These are phyloP conservation scores for Limnephilus auricula DNA, from an alignment of 2,888 invertebrate species.

Conservation along the genomic window DNA sequence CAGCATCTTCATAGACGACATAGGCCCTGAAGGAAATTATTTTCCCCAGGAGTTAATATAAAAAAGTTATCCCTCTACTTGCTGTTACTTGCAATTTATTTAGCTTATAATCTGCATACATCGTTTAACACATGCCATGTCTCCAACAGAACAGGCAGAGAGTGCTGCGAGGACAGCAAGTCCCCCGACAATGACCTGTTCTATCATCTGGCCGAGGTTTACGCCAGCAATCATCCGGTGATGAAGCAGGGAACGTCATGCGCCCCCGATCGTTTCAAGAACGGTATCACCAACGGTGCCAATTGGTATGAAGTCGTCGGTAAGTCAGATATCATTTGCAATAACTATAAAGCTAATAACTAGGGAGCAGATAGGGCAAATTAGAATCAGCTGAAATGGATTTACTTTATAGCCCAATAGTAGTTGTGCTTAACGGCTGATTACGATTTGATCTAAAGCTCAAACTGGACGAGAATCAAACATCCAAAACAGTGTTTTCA, in stretches of 20 bases:
- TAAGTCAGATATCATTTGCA: constrained; percentile 67
- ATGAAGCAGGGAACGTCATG: constrained; percentile 89
- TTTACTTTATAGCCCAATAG: no score
- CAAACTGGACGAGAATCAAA: no score
- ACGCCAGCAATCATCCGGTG: constrained; percentile 84
- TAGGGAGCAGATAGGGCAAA: no score
- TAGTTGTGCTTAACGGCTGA: no score
- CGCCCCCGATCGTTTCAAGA: constrained; percentile 83
- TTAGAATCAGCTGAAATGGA: no score
- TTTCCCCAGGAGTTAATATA: no score
- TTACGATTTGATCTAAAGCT: no score
- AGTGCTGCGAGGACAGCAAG: constrained; percentile 85
- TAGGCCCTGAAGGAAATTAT: no score
- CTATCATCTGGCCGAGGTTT: constrained; percentile 85
- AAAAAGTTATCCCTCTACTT: background rate
- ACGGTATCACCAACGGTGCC: constrained; percentile 95
- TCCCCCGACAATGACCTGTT: constrained; percentile 92
- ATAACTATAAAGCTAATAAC: no score
- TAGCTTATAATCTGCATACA: background rate
- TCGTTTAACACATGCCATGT: constrained; percentile 55
- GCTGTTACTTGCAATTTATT: background rate
- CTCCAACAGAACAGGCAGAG: constrained; percentile 74
- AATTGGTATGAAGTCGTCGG: constrained; percentile 93
- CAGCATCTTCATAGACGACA: no score
- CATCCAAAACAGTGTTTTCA: no score